Conservation (phyloP, 2,113 vertebrate genomes). For the Phylloscopus whistleri region DNA sequence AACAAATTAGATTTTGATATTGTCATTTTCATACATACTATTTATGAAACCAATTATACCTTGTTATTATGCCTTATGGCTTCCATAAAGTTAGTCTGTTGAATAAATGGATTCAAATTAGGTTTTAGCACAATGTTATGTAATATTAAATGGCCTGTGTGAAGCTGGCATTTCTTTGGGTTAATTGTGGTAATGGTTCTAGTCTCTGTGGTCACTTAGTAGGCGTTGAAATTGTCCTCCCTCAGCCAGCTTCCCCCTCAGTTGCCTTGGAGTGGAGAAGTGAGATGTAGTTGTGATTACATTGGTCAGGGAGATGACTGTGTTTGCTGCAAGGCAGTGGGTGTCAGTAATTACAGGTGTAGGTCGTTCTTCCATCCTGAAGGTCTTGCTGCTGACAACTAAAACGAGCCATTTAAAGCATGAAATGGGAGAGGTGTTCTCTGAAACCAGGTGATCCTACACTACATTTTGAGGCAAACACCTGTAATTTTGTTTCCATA, state of each 20-base stretch:
- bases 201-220: neutral
- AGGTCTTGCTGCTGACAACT: neutral
- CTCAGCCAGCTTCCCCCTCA: neutral
- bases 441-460: neutral
- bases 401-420: neutral
- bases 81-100: neutral
- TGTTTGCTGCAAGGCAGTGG: neutral
- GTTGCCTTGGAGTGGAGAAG: neutral
- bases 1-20: neutral
- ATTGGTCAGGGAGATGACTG: neutral
- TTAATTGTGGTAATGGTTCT: neutral
- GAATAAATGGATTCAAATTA: neutral
- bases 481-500: neutral
- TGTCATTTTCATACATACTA: neutral
- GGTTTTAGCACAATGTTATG: neutral
- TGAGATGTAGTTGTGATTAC: neutral
- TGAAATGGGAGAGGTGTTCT: neutral
- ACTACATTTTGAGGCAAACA: neutral
- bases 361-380: neutral
- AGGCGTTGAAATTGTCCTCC: neutral
- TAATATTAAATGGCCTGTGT: neutral
- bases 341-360: neutral
- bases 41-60: neutral
- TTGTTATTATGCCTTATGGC: neutral
- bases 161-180: neutral